Base-by-base conservation (phyloP, 2,888 invertebrate genomes). In the Pilophorus perplexus region DNA sequence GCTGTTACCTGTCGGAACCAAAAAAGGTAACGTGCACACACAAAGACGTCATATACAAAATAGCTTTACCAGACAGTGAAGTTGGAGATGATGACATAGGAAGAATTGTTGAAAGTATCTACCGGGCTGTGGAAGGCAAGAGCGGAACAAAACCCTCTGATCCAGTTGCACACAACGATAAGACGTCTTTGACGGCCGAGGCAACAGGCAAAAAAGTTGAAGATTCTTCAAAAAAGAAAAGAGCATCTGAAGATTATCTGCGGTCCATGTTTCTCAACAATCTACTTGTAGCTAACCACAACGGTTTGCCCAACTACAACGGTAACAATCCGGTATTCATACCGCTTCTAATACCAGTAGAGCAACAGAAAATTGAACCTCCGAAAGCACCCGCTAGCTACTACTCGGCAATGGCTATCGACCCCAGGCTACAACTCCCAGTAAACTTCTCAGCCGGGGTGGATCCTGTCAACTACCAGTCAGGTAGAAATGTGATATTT, bases 91-190 rank as follows among this genome's bases (percentile, higher is more conserved):
- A 48, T 1, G 62, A 62, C 10, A 62, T 62, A 46, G 62, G 62
- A 14, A 62, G 62, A n/a, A 44, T 62, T 28, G 46, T 62, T n/a
- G 62, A 62, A 28, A 62, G 62, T 20, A 46, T 62, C 33, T 62
- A 62, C 33, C 25, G 20, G 8, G 27, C 42, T 14, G 38, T 52
- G 3, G 52, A 52, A 52, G 46, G 20, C 23, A 46, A 46, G 22
- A 46, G 23, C 12, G 20, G 23, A 8, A n/a, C 46, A 2, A 46
- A n/a, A n/a, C n/a, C n/a, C n/a, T n/a, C n/a, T n/a, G n/a, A n/a
- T n/a, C n/a, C n/a, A n/a, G n/a, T n/a, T n/a, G n/a, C n/a, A n/a
- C n/a, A n/a, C n/a, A n/a, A n/a, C n/a, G n/a, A n/a, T n/a, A 12
- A 8, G 6, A 33, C 33, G 6, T 6, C 6, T 33, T 6, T 12